These are phyloP conservation scores for Jacana jacana DNA, from an alignment of 2,113 vertebrate genomes.

Conservation along the genomic window DNA sequence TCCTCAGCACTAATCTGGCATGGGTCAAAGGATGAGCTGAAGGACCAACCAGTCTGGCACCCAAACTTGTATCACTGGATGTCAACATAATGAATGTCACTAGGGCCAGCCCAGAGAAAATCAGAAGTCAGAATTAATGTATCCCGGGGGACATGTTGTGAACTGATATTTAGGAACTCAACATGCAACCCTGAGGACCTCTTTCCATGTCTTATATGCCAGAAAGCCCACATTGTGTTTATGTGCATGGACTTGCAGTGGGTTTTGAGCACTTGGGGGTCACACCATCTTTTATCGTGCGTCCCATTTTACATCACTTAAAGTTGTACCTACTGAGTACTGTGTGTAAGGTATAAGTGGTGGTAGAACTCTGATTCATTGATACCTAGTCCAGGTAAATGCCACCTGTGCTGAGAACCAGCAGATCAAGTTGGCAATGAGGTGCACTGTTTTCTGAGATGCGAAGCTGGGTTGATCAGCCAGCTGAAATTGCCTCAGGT, in stretches of 20 bases:
- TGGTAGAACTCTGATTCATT: background rate
- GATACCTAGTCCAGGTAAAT: background rate
- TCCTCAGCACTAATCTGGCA: background rate
- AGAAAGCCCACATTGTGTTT: background rate
- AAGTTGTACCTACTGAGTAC: background rate
- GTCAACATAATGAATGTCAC: background rate
- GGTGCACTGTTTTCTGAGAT: background rate
- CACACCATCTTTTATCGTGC: background rate
- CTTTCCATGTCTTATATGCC: background rate
- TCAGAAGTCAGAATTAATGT: background rate
- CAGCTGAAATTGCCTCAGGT: background rate
- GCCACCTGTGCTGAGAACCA: background rate
- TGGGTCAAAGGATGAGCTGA: background rate
- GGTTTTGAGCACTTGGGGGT: background rate
- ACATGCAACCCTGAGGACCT: background rate
- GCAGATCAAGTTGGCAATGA: background rate
- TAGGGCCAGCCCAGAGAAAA: background rate
- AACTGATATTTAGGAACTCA: constrained; percentile 22
- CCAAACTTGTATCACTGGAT: background rate
- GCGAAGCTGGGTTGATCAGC: background rate
- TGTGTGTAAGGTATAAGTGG: background rate
- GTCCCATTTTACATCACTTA: background rate
- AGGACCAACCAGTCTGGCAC: background rate
- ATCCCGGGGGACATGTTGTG: background rate
- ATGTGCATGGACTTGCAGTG: background rate